phyloP scores from a whole-genome alignment of 1,140 invertebrate species.

The Trichomalopsis sarcophagae region DNA sequence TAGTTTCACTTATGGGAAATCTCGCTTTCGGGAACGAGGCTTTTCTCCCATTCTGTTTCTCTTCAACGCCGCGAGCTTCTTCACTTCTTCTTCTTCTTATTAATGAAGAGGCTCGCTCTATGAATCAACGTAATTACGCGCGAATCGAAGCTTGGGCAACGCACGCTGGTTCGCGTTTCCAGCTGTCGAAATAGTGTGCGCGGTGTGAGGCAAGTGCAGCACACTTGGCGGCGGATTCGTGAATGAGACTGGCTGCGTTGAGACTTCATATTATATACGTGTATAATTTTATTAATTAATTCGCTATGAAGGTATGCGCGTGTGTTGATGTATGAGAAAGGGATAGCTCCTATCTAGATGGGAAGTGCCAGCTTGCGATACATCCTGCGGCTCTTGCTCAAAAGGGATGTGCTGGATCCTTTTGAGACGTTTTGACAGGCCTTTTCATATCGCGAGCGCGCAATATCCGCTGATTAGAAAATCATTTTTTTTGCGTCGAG shows the following conservation, averaged over 20 bases:
- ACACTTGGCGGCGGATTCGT: background rate
- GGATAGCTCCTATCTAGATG: conserved; percentile 14
- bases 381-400: conserved; percentile 16
- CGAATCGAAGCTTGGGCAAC: conserved; percentile 15
- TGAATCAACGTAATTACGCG: conserved; percentile 13
- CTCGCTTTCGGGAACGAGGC: background rate
- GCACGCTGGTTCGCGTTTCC: background rate
- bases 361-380: conserved; percentile 25
- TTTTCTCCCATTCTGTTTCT: background rate
- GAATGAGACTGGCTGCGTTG: background rate
- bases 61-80: background rate
- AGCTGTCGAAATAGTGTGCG: conserved; percentile 18
- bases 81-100: background rate
- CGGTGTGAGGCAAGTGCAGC: background rate
- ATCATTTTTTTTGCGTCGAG: conserved; percentile 13
- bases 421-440: background rate
- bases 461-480: conserved; percentile 34
- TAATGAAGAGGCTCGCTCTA: background rate
- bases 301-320: background rate
- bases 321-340: background rate
- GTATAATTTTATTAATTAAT: conserved; percentile 41
- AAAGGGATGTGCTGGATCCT: conserved; percentile 28
- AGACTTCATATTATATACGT: conserved; percentile 14
- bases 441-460: background rate
- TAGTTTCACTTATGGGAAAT: conserved; percentile 22